These are phyloP conservation scores for Uloborus diversus DNA, from an alignment of 1,140 invertebrate genomes.

Conservation along the genomic window DNA sequence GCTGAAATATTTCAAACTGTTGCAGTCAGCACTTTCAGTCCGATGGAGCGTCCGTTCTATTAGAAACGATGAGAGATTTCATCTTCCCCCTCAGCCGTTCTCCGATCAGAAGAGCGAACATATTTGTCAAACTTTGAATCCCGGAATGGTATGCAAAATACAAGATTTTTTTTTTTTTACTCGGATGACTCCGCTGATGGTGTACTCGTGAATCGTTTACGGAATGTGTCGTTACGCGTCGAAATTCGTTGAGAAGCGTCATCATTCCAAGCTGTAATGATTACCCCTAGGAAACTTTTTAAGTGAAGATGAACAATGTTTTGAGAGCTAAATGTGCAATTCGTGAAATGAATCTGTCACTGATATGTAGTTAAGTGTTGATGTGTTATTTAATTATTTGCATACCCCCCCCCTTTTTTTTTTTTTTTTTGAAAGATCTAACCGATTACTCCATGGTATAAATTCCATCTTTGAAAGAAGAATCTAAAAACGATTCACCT, in stretches of 20 bases:
- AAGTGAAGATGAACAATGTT: no score
- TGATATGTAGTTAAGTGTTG: no score
- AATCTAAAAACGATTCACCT: no score
- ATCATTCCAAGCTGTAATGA: no score
- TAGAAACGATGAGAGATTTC: conserved; percentile 44
- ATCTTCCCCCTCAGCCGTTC: neutral
- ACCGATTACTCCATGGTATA: no score
- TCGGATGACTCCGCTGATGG: conserved; percentile 38
- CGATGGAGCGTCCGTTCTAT: conserved; percentile 27
- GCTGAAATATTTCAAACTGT: neutral
- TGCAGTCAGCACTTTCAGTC: conserved; percentile 8
- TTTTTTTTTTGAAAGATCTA: no score
- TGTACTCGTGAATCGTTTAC: conserved; percentile 34
- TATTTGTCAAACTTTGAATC: conserved; percentile 47
- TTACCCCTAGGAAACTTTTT: no score
- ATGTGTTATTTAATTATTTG: no score
- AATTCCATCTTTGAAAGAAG: no score
- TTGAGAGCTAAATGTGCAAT: no score
- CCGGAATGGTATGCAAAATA: conserved; percentile 53
- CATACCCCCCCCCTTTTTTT: no score
- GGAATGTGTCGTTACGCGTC: conserved; percentile 19
- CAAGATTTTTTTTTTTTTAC: conserved; percentile 45
- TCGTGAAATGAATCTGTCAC: no score
- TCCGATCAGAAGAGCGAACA: conserved; percentile 4
- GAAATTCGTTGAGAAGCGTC: neutral